A percentile compares a stretch with the other conserved stretches of the same genome.
Conservation (phyloP, 2,888 invertebrate species). For the Melolontha melolontha region DNA sequence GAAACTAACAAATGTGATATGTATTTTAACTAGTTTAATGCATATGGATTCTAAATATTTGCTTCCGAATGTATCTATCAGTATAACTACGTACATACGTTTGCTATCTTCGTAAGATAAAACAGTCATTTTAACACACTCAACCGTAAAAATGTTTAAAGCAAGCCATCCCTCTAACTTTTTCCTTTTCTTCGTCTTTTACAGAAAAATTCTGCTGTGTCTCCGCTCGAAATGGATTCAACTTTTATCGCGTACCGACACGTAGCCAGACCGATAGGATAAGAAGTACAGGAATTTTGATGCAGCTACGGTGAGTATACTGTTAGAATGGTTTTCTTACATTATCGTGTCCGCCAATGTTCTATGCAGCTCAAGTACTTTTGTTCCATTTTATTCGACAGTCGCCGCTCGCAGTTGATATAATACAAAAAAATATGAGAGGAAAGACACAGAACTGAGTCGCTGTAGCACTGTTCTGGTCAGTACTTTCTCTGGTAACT, state of each 20-base stretch:
- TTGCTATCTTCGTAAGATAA: background rate
- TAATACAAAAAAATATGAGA: too few relatives aligned
- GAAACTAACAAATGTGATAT: too few relatives aligned
- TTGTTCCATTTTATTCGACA: too few relatives aligned
- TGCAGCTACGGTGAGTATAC: conserved; percentile 39
- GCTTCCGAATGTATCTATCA: too few relatives aligned
- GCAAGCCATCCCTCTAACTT: conserved; percentile 6
- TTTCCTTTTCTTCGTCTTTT: conserved; percentile 7
- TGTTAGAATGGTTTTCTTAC: background rate
- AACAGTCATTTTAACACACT: background rate
- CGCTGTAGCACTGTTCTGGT: too few relatives aligned
- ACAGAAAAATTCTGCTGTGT: conserved; percentile 8
- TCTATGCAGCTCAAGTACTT: too few relatives aligned
- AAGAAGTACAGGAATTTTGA: conserved; percentile 38
- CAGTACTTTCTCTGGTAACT: too few relatives aligned
- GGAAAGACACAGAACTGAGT: too few relatives aligned
- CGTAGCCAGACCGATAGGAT: conserved; percentile 38
- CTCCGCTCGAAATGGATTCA: conserved; percentile 35
- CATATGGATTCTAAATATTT: too few relatives aligned
- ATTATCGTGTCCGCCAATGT: conserved; percentile 1
- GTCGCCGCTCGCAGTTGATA: too few relatives aligned
- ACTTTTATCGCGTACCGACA: conserved; percentile 26
- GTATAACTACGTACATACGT: background rate
- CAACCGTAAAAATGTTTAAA: conserved; percentile 1
- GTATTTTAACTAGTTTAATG: too few relatives aligned